phyloP scores from a whole-genome alignment of 1,140 invertebrate genomes.

The Solenopsis invicta region DNA sequence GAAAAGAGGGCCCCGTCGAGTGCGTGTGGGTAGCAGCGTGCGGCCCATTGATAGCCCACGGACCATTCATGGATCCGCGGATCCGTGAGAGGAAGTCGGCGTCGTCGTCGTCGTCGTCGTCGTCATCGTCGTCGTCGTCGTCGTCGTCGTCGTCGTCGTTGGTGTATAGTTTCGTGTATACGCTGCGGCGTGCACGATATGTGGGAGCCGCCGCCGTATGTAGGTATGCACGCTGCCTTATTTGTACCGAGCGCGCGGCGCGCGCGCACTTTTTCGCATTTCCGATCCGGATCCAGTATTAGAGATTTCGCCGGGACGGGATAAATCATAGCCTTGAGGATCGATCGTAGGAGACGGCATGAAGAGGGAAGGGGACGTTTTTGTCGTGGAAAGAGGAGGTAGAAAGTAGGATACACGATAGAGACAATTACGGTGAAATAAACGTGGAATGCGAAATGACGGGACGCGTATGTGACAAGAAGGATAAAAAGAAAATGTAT shows the following conservation, averaged over 20 bases:
- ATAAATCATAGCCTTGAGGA: conserved; percentile 37
- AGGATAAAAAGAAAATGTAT: not conserved
- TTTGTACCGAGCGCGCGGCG: conserved; percentile 67
- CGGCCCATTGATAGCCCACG: conserved; percentile 74
- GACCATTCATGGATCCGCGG: conserved; percentile 77
- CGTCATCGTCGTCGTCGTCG: conserved; percentile 40
- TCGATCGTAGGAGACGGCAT: not conserved
- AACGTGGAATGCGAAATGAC: not conserved
- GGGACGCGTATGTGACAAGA: not conserved
- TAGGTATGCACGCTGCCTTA: conserved; percentile 71
- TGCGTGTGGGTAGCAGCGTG: conserved; percentile 71
- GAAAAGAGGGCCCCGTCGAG: conserved; percentile 12
- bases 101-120: conserved; percentile 17
- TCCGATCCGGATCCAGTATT: conserved; percentile 36
- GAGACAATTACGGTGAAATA: conserved; percentile 4
- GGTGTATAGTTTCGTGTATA: conserved; percentile 57
- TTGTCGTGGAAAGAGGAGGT: not conserved
- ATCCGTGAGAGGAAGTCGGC: conserved; percentile 76
- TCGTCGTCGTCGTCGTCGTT: conserved; percentile 47
- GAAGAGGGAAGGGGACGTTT: not conserved
- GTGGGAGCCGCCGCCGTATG: conserved; percentile 58
- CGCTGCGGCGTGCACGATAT: conserved; percentile 25
- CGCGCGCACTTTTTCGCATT: conserved; percentile 68
- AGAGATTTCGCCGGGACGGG: conserved; percentile 9
- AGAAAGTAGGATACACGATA: not conserved